Conservation (phyloP, 2,888 invertebrate species). For the Chrysopilus asiliformis region DNA sequence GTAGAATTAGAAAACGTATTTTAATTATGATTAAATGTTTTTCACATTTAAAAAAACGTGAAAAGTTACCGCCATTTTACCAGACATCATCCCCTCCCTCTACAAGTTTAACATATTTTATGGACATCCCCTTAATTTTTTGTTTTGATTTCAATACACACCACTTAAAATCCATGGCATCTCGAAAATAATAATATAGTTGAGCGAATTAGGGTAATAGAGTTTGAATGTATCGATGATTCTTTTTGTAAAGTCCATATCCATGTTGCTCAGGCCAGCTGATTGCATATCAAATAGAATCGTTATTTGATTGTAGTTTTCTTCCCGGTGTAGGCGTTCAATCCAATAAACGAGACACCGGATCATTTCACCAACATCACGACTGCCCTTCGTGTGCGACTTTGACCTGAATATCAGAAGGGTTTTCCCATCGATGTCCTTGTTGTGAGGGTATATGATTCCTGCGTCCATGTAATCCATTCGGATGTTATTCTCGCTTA, state of each 20-base stretch:
- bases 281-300: conserved; percentile 85
- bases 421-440: conserved; percentile 66
- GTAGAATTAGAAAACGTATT: no score
- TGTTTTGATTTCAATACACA: conserved; percentile 29
- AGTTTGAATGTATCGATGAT: conserved; percentile 73
- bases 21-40: no score
- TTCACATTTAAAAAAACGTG: no score
- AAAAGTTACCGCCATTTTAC: no score
- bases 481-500: conserved; percentile 54
- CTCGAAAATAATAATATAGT: conserved; percentile 81
- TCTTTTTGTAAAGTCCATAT: conserved; percentile 82
- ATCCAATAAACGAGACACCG: conserved; percentile 71
- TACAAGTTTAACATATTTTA: background rate
- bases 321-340: conserved; percentile 41
- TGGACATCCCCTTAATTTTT: no score
- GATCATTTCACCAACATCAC: conserved; percentile 62
- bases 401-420: conserved; percentile 70
- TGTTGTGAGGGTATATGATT: conserved; percentile 59
- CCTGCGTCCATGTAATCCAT: conserved; percentile 64
- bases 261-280: conserved; percentile 75
- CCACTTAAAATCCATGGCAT: conserved; percentile 89
- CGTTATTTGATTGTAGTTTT: conserved; percentile 62
- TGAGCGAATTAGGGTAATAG: conserved; percentile 78
- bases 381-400: conserved; percentile 63
- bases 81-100: background rate